Conservation (phyloP, 2,113 vertebrate species). For the Microcebus tavaratra region DNA sequence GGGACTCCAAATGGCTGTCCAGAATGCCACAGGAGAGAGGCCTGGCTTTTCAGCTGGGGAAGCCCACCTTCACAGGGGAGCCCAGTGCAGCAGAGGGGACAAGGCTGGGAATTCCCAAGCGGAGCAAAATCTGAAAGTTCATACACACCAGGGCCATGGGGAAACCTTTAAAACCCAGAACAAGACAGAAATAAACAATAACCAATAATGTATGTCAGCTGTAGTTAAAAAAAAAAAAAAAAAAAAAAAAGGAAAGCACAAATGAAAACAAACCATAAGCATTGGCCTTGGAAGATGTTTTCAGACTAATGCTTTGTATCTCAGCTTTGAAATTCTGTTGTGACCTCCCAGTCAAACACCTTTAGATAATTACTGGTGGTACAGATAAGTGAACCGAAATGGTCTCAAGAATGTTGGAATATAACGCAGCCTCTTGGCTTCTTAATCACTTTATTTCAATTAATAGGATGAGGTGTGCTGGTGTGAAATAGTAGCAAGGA, state of each 20-base stretch:
- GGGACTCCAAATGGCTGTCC: constrained; percentile 94
- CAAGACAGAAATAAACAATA: constrained; percentile 82
- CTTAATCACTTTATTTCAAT: constrained; percentile 59
- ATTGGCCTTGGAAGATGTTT: constrained; percentile 74
- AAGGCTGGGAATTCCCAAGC: constrained; percentile 56
- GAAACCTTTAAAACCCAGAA: constrained; percentile 80
- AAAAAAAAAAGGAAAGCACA: constrained; percentile 5
- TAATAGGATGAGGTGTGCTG: neutral
- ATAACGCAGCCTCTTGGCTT: constrained; percentile 51
- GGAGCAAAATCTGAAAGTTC: constrained; percentile 74
- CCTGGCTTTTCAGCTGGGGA: constrained; percentile 84
- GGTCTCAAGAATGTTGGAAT: constrained; percentile 66
- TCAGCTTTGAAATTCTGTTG: constrained; percentile 75
- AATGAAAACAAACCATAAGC: constrained; percentile 79
- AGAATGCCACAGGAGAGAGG: constrained; percentile 88
- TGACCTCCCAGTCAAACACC: constrained; percentile 79
- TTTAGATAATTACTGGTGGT: constrained; percentile 70
- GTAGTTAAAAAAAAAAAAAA: neutral
- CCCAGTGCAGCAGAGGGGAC: constrained; percentile 75
- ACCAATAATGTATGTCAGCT: constrained; percentile 77
- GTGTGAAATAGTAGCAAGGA: neutral
- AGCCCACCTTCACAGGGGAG: constrained; percentile 82
- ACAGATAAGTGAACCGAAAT: constrained; percentile 74
- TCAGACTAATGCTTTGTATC: constrained; percentile 80
- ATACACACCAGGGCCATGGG: constrained; percentile 61